These are phyloP conservation scores for Centropyge bicolor DNA, from an alignment of 2,797 vertebrate species.

Conservation along the genomic window DNA sequence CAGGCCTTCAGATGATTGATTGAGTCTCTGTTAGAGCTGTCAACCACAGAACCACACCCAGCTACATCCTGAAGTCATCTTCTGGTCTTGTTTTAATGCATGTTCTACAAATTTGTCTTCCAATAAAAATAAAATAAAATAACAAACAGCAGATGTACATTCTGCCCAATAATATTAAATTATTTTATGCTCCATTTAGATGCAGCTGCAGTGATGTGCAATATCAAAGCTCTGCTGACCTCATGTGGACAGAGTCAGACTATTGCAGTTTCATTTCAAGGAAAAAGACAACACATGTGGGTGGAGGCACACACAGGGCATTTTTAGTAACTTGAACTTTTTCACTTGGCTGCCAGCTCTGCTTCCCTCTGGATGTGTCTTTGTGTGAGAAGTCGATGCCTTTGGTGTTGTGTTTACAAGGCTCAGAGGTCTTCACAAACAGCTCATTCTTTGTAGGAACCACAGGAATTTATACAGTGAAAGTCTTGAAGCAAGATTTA, in stretches of 20 bases:
- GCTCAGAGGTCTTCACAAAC: background rate
- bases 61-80: background rate
- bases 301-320: background rate
- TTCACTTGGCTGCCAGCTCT: conserved; percentile 4
- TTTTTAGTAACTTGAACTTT: conserved; percentile 20
- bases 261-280: background rate
- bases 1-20: background rate
- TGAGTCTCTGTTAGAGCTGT: background rate
- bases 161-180: accelerated
- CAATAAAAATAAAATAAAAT: no score
- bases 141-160: no score
- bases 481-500: background rate
- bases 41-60: background rate
- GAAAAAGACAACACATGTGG: background rate
- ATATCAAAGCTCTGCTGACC: conserved; percentile 18
- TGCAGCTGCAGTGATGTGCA: background rate
- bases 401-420: background rate
- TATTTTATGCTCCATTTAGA: background rate
- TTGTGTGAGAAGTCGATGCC: background rate
- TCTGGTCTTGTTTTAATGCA: background rate
- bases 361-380: conserved; percentile 7
- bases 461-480: background rate
- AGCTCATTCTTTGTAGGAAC: background rate
- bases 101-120: background rate
- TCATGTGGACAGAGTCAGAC: conserved; percentile 13